Conservation (phyloP, 2,797 vertebrate species). For the Glyptemys insculpta region DNA sequence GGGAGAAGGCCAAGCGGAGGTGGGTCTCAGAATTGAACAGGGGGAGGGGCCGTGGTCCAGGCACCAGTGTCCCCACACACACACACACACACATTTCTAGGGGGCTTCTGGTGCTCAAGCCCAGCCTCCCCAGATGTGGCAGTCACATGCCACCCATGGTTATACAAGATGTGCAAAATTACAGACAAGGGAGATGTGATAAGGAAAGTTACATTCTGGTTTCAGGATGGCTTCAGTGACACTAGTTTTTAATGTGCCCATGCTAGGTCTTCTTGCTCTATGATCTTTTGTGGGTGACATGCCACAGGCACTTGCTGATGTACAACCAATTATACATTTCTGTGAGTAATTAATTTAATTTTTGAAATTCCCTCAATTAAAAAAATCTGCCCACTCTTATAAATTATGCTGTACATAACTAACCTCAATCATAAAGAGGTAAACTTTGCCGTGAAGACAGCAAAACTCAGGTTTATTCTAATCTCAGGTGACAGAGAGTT, state of each 20-base stretch:
- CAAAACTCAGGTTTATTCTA: not conserved
- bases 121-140: too few relatives aligned
- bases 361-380: not conserved
- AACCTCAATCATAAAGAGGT: not conserved
- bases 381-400: not conserved
- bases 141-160: not conserved
- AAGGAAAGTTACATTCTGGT: fast-evolving
- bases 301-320: not conserved
- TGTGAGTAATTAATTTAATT: not conserved
- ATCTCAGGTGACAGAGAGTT: not conserved
- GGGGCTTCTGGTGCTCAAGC: too few relatives aligned
- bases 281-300: not conserved
- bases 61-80: too few relatives aligned
- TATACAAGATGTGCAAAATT: not conserved
- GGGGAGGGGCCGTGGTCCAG: too few relatives aligned
- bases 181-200: not conserved
- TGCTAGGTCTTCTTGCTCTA: not conserved
- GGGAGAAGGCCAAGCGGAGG: too few relatives aligned
- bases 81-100: too few relatives aligned
- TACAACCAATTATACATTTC: not conserved
- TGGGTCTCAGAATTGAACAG: too few relatives aligned
- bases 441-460: not conserved
- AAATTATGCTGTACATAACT: not conserved
- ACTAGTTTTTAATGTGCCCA: not conserved
- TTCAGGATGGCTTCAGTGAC: not conserved